Evolutionary conservation across 1,140 invertebrate genomes (phyloP), one percentile per base, ranked within the genome.

Genomic region (Phthorimaea operculella): DNA sequence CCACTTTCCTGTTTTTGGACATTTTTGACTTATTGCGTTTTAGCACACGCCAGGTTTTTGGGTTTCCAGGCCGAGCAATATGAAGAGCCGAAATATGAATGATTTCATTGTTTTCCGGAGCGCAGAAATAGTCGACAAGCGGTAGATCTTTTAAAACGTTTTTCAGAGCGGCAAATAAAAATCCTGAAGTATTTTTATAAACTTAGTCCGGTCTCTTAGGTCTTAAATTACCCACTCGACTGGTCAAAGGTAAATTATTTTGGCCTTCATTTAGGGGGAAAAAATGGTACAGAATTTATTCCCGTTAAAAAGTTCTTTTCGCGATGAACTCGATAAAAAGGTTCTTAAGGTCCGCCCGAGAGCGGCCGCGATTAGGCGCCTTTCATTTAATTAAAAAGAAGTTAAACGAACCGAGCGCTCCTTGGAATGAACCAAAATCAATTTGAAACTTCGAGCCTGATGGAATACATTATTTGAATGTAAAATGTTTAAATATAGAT

Each of bases 331-430:
- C 36, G 36, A 39, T 39, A 39, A 39, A 39, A 39, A 28, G 21
- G 36, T 12, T 39, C 36, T 39, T 39, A 28, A 28, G 21, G 21
- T 28, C 21, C 21, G 21, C 21, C 6, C 1, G 36, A 39, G 8
- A 39, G 36, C 36, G 8, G 36, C 36, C 36, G n/a, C 36, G 65
- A 75, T 68, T 66, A 68, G 63, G 58, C 54, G 57, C 50, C 60
- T 54, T 63, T 65, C 59, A 64, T 73, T 76, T 76, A 76, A 76
- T 76, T 76, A 73, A 74, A 76, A 73, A 71, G 57, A 76, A 68
- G 70, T 76, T 76, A 68, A 74, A 67, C 68, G 69, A 74, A 68
- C 63, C 65, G 66, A 63, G 60, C 52, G 21, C 62, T 60, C 51
- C 55, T 65, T 54, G 57, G 59, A 62, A 68, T 62, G 60, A 61